Evolutionary conservation across 2,888 invertebrate genomes (phyloP).

Genomic region (Netelia virgata): DNA sequence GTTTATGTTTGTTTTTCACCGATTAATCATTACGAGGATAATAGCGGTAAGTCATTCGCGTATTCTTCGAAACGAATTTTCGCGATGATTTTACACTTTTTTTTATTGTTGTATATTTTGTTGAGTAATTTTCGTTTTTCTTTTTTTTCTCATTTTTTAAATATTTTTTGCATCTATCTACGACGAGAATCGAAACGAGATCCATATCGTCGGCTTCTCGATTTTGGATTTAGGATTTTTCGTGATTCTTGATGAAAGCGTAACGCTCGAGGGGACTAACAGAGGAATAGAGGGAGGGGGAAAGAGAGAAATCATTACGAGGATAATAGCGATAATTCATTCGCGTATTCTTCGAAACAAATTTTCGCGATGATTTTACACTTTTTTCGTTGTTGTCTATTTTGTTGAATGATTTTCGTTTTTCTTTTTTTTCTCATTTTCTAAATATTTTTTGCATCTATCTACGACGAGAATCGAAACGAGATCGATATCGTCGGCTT

Average conservation of each 20-base stretch:
- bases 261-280: not conserved
- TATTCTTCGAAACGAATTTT: too few relatives aligned
- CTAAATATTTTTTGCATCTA: too few relatives aligned
- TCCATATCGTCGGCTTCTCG: not conserved
- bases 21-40: too few relatives aligned
- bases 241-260: not conserved
- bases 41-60: too few relatives aligned
- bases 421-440: not conserved
- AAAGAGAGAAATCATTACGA: not conserved
- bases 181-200: not conserved
- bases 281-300: not conserved
- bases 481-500: not conserved
- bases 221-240: not conserved
- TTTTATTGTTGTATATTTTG: too few relatives aligned
- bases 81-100: too few relatives aligned
- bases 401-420: not conserved
- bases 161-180: too few relatives aligned
- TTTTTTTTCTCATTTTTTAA: not conserved
- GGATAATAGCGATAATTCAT: too few relatives aligned
- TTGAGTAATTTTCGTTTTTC: not conserved
- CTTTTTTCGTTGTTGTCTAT: too few relatives aligned
- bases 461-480: not conserved
- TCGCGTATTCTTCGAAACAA: too few relatives aligned
- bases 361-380: too few relatives aligned
- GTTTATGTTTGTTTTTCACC: too few relatives aligned